Evolutionary conservation across 30 jellyfish, hydroid and myxozoan species (phyloP), one percentile per base, ranked within the genome.

Genomic region (Nemopilema nomurai): DNA sequence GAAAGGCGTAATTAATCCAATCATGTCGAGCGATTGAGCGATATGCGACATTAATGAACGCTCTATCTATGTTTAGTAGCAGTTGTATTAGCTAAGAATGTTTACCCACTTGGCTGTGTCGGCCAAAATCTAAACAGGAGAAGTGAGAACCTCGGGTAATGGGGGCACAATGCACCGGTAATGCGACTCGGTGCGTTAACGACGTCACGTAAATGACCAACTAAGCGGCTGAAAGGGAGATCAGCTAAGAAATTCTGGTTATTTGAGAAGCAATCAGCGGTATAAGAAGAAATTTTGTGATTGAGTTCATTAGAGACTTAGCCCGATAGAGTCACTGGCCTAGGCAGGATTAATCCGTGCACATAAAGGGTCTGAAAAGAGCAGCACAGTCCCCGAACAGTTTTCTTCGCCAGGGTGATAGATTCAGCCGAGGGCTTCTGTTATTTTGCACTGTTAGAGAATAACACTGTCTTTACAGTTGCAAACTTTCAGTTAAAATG

Each of bases 51-150:
- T 1, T 64, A 21, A 77, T 27, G 49, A 17, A 26, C 29, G 65
- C 31, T 33, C 67, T 74, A 7, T 77, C 87, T 62, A 77, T 25
- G 67, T 57, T 57, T 77, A 29, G 87, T 62, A 77, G 51, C 65
- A 9, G 49, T 25, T 62, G 18, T 69, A 53, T 21, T 13, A 63
- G 51, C 62, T 62, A 22, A 9, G 22, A 33, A 26, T 62, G 87
- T 77, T 77, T 77, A 57, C 62, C 18, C 20, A 76, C 57, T 28
- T 1, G 4, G 75, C 8, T 32, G 24, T 27, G 27, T 51, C 72
- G 63, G 32, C 24, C 21, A 4, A 28, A 8, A 19, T 29, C 74
- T 51, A 66, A 23, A 16, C n/a, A 71, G 24, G 49, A 16, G 68
- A 28, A 17, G 31, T 28, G 20, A 28, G 68, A 26, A 1, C n/a